These are phyloP conservation scores for Stichodactyla helianthus DNA, from an alignment of 64 coral and sea anemone species.

Conservation along the genomic window DNA sequence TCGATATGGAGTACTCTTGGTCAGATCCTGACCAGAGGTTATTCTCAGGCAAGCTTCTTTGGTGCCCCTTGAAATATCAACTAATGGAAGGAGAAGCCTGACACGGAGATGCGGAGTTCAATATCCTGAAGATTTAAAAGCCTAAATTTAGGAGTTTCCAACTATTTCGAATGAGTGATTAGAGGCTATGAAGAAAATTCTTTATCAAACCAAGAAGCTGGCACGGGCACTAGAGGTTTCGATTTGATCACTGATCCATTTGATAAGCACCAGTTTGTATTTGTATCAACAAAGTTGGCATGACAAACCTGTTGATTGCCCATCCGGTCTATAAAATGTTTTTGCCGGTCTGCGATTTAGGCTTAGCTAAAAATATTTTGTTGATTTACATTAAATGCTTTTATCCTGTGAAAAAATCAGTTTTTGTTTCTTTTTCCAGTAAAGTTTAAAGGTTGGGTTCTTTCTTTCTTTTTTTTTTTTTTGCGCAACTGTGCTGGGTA, in stretches of 20 bases:
- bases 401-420: not conserved
- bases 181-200: not conserved
- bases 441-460: not conserved
- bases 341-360: not conserved
- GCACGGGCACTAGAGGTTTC: too few species aligned
- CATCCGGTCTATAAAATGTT: not conserved
- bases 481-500: not conserved
- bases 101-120: too few species aligned
- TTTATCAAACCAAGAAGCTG: not conserved
- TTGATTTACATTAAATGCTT: not conserved
- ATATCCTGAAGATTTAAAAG: too few species aligned
- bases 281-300: not conserved
- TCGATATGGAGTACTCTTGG: too few species aligned
- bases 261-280: not conserved
- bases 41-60: too few species aligned
- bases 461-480: not conserved
- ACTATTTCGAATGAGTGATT: not conserved
- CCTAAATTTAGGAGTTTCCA: not conserved
- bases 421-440: not conserved
- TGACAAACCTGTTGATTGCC: not conserved
- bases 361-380: not conserved
- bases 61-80: too few species aligned
- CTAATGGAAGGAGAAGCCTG: too few species aligned
- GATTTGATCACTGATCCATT: not conserved
- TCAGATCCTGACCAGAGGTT: too few species aligned